Evolutionary conservation across 2,113 vertebrate species (phyloP).

Genomic region (Microcebus murinus): DNA sequence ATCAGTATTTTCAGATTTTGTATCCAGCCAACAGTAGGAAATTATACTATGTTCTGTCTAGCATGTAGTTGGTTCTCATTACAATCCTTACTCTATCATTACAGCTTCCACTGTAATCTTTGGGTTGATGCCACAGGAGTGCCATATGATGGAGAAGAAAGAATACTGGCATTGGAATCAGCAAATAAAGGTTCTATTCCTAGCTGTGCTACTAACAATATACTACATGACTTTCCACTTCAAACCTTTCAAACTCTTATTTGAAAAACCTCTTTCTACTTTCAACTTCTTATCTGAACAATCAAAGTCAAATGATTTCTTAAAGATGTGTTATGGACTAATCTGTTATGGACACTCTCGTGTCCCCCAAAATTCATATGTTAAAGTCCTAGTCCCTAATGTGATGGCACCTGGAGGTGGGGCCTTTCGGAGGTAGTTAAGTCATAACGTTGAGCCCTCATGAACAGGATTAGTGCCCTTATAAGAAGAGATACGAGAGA

Average conservation of each 20-base stretch:
- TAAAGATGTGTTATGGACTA: not conserved
- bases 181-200: not conserved
- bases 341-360: not conserved
- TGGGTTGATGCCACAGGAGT: not conserved
- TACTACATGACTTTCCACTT: not conserved
- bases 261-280: not conserved
- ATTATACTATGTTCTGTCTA: not conserved
- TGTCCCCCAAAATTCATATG: not conserved
- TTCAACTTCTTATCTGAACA: not conserved
- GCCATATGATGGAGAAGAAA: not conserved
- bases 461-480: not conserved
- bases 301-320: not conserved
- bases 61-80: not conserved
- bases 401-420: not conserved
- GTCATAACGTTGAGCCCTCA: not conserved
- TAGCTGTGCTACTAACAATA: not conserved
- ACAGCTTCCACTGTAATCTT: not conserved
- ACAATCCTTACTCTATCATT: not conserved
- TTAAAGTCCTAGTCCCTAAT: not conserved
- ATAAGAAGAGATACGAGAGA: not conserved
- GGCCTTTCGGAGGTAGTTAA: not conserved
- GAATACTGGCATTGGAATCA: not conserved
- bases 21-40: not conserved
- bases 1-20: slow-evolving; percentile 4
- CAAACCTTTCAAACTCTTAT: not conserved